Percentiles rank a stretch among this genome's conserved stretches.
Evolutionary conservation across 2,888 invertebrate genomes (phyloP).

Genomic region (Argyra leucocephala): DNA sequence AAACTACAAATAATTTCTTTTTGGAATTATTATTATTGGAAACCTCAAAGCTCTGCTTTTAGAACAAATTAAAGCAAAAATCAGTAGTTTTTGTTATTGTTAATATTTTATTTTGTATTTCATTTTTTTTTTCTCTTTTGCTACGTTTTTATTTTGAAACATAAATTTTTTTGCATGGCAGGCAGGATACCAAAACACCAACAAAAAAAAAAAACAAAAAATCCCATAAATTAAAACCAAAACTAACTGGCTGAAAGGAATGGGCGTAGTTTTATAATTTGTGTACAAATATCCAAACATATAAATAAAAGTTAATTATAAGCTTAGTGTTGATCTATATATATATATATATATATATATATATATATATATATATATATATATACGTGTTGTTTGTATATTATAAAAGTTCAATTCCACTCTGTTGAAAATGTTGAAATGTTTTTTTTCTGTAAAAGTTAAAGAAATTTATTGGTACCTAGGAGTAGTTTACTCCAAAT

Average conservation of each 20-base stretch:
- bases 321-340: too few species aligned
- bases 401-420: too few species aligned
- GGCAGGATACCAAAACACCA: background rate
- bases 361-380: too few species aligned
- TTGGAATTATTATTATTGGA: too few species aligned
- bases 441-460: too few species aligned
- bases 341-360: too few species aligned
- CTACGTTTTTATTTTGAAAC: background rate
- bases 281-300: too few species aligned
- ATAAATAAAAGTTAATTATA: too few species aligned
- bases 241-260: background rate
- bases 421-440: too few species aligned
- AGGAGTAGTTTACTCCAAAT: too few species aligned
- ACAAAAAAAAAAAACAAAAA: background rate
- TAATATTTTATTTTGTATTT: background rate
- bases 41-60: background rate
- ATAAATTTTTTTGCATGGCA: background rate
- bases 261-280: background rate
- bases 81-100: background rate
- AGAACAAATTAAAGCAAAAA: background rate
- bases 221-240: background rate
- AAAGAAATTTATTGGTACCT: too few species aligned
- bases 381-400: too few species aligned
- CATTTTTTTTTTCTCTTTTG: background rate
- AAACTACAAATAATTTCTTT: background rate